These are phyloP conservation scores for Thera britannica DNA, from an alignment of 2,888 invertebrate species.

Conservation along the genomic window DNA sequence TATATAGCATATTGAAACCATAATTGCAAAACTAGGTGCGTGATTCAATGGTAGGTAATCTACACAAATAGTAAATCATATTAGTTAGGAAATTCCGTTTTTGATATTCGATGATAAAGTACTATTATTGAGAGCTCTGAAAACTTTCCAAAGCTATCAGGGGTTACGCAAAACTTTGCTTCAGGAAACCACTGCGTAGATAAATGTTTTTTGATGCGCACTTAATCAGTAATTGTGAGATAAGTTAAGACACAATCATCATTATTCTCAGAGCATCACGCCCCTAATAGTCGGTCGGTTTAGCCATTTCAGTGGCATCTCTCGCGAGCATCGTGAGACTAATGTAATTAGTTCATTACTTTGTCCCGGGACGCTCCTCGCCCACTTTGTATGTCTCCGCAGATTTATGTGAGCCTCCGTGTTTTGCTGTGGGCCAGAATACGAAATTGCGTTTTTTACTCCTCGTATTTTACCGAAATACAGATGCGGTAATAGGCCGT, in stretches of 20 bases:
- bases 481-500: constrained; percentile 50
- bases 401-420: constrained; percentile 71
- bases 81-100: background rate
- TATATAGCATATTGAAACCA: constrained; percentile 26
- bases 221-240: constrained; percentile 46
- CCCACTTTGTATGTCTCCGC: constrained; percentile 64
- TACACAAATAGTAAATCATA: constrained; percentile 1
- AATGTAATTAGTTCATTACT: constrained; percentile 83
- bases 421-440: constrained; percentile 65
- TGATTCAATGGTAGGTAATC: constrained; percentile 32
- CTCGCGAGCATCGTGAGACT: constrained; percentile 62
- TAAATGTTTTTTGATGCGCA: constrained; percentile 40
- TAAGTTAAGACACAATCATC: constrained; percentile 55
- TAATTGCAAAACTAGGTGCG: constrained; percentile 27
- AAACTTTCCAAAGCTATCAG: background rate
- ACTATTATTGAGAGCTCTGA: background rate
- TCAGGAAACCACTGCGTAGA: constrained; percentile 24
- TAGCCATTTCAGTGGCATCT: constrained; percentile 66
- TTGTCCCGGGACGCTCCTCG: constrained; percentile 64
- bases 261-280: constrained; percentile 57
- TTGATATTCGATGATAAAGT: background rate
- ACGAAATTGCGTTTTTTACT: constrained; percentile 60
- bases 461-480: constrained; percentile 54
- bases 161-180: constrained; percentile 21
- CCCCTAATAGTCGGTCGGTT: constrained; percentile 62